A percentile compares a stretch with the other conserved stretches of the same genome.
Evolutionary conservation across 2,888 invertebrate species (phyloP).

Genomic region (Stenoptilia bipunctidactyla): DNA sequence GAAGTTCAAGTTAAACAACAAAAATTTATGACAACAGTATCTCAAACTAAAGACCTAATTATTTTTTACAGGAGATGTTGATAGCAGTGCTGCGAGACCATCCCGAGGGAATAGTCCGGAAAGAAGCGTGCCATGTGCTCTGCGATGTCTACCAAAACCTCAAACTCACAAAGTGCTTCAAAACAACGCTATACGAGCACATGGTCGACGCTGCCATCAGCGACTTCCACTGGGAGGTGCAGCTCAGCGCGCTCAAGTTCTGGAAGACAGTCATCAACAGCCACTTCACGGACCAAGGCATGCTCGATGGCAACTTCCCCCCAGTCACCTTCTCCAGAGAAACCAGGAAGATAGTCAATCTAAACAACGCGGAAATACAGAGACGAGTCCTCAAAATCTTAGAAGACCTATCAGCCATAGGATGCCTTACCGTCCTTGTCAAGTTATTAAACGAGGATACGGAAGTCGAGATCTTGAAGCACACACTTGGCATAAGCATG

Average conservation of each 20-base stretch:
- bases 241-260: constrained; percentile 77
- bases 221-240: constrained; percentile 89
- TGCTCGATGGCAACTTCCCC: constrained; percentile 85
- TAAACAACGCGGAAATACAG: constrained; percentile 77
- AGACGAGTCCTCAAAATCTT: constrained; percentile 75
- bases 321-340: constrained; percentile 84
- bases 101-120: constrained; percentile 82
- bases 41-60: no score
- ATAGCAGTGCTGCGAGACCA: constrained; percentile 74
- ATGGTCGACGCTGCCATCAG: constrained; percentile 76
- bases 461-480: constrained; percentile 78
- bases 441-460: constrained; percentile 76
- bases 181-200: constrained; percentile 71
- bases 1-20: no score
- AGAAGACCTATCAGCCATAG: constrained; percentile 75
- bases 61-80: constrained; percentile 54
- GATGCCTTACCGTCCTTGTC: constrained; percentile 79
- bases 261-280: constrained; percentile 79
- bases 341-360: constrained; percentile 80
- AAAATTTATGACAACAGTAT: no score
- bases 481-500: constrained; percentile 66
- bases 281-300: constrained; percentile 80
- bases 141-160: constrained; percentile 76
- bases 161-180: constrained; percentile 66
- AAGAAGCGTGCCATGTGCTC: constrained; percentile 78